A percentile compares a stretch with the other conserved stretches of the same genome.
Conservation (phyloP, 2,113 vertebrate species). For the Coreoperca whiteheadi region DNA sequence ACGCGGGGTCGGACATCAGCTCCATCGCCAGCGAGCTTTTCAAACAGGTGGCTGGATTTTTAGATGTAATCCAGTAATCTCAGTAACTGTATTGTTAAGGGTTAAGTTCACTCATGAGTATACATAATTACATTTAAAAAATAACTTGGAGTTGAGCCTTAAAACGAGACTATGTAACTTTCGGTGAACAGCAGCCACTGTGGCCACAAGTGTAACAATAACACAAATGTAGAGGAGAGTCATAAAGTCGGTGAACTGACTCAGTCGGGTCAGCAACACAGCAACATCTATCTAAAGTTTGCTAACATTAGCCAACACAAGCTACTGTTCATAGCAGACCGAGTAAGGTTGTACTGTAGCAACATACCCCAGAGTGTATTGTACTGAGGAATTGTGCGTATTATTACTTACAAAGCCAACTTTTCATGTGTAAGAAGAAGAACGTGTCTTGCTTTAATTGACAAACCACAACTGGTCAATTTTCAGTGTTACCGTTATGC, state of each 20-base stretch:
- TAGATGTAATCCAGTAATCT: neutral
- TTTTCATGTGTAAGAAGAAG: neutral
- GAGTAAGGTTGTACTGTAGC: neutral
- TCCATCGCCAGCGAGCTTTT: conserved; percentile 33
- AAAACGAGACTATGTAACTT: too few relatives aligned
- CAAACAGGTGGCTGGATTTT: conserved; percentile 32
- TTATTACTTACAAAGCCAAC: neutral
- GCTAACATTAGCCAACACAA: neutral
- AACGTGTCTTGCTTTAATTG: neutral
- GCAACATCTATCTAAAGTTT: neutral
- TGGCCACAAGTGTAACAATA: neutral
- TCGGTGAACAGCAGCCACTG: too few relatives aligned
- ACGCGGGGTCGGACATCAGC: conserved; percentile 7
- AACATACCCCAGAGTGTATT: neutral
- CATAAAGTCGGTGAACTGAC: too few relatives aligned
- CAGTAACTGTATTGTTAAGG: neutral
- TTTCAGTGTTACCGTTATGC: neutral
- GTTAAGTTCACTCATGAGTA: too few relatives aligned
- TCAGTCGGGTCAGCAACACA: too few relatives aligned
- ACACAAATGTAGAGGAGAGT: too few relatives aligned
- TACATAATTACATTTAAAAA: too few relatives aligned
- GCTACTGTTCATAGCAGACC: too few relatives aligned
- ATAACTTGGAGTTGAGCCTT: too few relatives aligned
- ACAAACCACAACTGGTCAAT: neutral
- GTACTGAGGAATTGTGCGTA: neutral